phyloP scores from a whole-genome alignment of 1,140 invertebrate genomes.

The Sogatella furcifera region DNA sequence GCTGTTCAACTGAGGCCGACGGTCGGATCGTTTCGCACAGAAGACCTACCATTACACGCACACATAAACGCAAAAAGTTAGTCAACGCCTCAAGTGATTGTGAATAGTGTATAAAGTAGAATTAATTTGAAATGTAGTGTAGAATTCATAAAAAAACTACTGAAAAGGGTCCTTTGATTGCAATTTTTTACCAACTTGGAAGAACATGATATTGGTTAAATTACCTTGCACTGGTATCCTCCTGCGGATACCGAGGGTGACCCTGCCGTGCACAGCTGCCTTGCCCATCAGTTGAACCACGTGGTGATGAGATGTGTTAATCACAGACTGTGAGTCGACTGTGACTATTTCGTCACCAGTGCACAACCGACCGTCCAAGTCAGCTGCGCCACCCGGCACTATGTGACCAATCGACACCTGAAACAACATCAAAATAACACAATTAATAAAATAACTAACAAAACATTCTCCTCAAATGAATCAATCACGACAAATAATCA shows the following conservation, averaged over 20 bases:
- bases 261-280: slow-evolving; percentile 66
- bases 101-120: too few relatives aligned
- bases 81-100: too few relatives aligned
- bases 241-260: slow-evolving; percentile 57
- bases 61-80: too few relatives aligned
- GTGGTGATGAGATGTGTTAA: slow-evolving; percentile 78
- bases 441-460: background rate
- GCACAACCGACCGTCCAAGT: slow-evolving; percentile 72
- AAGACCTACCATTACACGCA: too few relatives aligned
- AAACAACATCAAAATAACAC: background rate
- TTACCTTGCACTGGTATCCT: slow-evolving; percentile 29
- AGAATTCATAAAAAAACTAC: too few relatives aligned
- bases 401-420: slow-evolving; percentile 66
- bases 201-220: too few relatives aligned
- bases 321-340: slow-evolving; percentile 70
- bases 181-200: too few relatives aligned
- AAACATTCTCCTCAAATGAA: background rate
- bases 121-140: too few relatives aligned
- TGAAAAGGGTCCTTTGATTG: too few relatives aligned
- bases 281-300: slow-evolving; percentile 84
- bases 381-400: slow-evolving; percentile 68
- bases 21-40: too few relatives aligned
- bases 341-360: slow-evolving; percentile 85
- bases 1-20: too few relatives aligned
- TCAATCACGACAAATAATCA: background rate